These are phyloP conservation scores for Lacerta viridis DNA, from an alignment of 2,797 vertebrate genomes.

Conservation along the genomic window DNA sequence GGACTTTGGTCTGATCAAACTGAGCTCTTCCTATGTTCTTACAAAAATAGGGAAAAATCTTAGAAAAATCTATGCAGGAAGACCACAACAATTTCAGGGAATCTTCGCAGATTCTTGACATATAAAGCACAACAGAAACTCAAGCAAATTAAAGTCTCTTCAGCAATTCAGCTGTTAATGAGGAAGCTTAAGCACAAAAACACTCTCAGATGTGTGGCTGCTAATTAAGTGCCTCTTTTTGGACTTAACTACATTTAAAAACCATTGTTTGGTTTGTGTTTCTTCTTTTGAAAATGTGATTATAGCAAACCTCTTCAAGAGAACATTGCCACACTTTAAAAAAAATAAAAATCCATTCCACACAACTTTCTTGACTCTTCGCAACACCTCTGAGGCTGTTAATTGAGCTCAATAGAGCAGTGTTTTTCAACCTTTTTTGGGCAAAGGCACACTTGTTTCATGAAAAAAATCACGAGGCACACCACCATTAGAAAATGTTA, in stretches of 20 bases:
- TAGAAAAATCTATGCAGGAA: neutral
- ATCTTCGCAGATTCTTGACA: neutral
- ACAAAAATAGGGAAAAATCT: neutral
- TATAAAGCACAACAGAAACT: neutral
- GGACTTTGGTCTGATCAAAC: neutral
- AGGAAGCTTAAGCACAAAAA: neutral
- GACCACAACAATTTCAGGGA: neutral
- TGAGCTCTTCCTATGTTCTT: neutral
- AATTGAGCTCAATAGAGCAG: constrained; percentile 32
- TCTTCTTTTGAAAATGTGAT: constrained; percentile 30
- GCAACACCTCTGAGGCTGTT: constrained; percentile 22
- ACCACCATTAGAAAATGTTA: no score
- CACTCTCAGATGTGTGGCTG: constrained; percentile 9
- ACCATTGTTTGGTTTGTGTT: constrained; percentile 20
- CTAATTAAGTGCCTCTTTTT: neutral
- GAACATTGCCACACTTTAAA: constrained; percentile 24
- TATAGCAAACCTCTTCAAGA: constrained; percentile 34
- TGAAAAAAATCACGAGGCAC: no score
- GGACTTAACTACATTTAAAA: constrained; percentile 31
- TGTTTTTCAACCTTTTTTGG: no score
- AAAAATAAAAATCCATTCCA: neutral
- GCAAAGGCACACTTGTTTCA: no score
- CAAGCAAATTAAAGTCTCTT: constrained; percentile 2
- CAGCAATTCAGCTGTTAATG: constrained; percentile 7
- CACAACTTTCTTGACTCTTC: constrained; percentile 14